Conservation (phyloP, 1,140 invertebrate genomes). For the Phortica variegata region DNA sequence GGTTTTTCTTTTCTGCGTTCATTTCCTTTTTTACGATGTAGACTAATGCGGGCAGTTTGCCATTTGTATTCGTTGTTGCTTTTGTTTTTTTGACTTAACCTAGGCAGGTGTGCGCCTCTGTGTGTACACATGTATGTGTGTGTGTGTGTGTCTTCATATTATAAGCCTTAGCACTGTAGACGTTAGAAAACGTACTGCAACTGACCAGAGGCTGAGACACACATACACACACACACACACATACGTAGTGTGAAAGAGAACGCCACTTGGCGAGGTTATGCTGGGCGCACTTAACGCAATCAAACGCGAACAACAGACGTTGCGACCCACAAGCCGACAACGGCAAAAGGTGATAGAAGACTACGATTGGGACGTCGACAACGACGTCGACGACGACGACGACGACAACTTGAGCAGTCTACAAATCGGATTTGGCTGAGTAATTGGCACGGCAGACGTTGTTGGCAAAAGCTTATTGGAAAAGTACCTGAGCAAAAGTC, state of each 20-base stretch:
- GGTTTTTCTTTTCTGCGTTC: background rate
- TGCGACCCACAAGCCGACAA: background rate
- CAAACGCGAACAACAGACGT: background rate
- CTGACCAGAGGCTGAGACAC: no score
- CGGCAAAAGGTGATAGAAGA: no score
- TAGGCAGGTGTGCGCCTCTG: conserved; percentile 22
- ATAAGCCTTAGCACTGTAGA: no score
- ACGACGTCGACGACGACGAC: background rate
- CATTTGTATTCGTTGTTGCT: conserved; percentile 9
- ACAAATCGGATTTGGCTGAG: conserved; percentile 54
- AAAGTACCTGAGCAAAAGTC: no score
- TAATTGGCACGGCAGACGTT: conserved; percentile 47
- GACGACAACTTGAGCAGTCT: conserved; percentile 12
- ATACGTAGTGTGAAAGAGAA: no score
- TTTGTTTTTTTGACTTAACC: conserved; percentile 16
- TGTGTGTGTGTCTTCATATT: background rate
- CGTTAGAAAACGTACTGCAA: no score
- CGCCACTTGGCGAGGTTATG: no score
- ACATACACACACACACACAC: no score
- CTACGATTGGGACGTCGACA: no score
- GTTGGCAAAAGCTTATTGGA: conserved; percentile 22
- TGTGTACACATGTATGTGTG: no score
- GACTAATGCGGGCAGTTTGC: no score
- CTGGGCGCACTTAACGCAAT: background rate
- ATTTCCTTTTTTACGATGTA: background rate